Percentiles rank a stretch among this genome's conserved stretches.
Evolutionary conservation across 1,140 invertebrate genomes (phyloP).

Genomic region (Scaptomyza graminum): DNA sequence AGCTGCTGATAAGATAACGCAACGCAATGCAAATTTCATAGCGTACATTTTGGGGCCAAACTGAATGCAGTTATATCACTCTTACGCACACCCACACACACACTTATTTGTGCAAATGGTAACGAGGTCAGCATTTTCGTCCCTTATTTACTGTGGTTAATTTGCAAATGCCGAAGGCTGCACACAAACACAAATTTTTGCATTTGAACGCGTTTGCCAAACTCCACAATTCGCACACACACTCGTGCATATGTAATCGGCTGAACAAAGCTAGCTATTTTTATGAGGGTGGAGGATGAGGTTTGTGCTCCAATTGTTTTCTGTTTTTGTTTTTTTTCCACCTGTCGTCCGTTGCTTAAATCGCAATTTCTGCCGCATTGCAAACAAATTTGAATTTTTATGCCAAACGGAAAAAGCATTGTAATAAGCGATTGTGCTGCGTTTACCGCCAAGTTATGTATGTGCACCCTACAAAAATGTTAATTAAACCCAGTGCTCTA

Average conservation of each 20-base stretch:
- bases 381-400: constrained; percentile 82
- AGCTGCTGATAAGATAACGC: constrained; percentile 65
- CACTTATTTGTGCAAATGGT: constrained; percentile 9
- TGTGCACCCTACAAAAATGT: constrained; percentile 40
- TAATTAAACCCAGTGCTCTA: constrained; percentile 28
- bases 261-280: constrained; percentile 43
- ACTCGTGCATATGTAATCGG: neutral
- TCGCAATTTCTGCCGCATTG: constrained; percentile 75
- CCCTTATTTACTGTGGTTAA: constrained; percentile 72
- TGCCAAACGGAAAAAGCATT: constrained; percentile 65
- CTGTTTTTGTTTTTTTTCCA: constrained; percentile 4
- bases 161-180: constrained; percentile 72
- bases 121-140: constrained; percentile 44
- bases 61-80: constrained; percentile 33
- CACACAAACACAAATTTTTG: constrained; percentile 20
- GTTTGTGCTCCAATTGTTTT: constrained; percentile 14
- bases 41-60: constrained; percentile 55
- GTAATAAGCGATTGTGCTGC: constrained; percentile 61
- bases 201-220: constrained; percentile 50
- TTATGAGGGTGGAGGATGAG: constrained; percentile 11
- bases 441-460: constrained; percentile 29
- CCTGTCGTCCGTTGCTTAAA: constrained; percentile 74
- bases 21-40: constrained; percentile 20
- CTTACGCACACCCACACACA: constrained; percentile 20
- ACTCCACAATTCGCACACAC: neutral